A percentile compares a stretch with the other conserved stretches of the same genome.
These are phyloP conservation scores for Plectrocnemia conspersa DNA, from an alignment of 1,140 invertebrate species.

Conservation along the genomic window DNA sequence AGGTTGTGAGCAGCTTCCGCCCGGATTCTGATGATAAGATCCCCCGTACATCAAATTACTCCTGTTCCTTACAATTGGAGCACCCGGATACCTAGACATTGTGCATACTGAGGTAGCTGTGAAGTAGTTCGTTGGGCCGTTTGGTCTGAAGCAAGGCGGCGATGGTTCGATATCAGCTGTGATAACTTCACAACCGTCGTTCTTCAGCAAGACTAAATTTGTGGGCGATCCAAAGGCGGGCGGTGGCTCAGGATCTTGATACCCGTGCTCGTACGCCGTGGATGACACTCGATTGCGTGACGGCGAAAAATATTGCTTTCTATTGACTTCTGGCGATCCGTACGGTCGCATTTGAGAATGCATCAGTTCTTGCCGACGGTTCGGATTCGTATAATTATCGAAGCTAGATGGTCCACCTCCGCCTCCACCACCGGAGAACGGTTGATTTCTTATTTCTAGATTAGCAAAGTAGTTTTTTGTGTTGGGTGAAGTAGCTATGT, in stretches of 20 bases:
- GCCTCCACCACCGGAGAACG: slow-evolving; percentile 27
- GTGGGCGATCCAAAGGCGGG: slow-evolving; percentile 12
- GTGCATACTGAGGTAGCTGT: slow-evolving; percentile 30
- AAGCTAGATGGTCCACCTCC: slow-evolving; percentile 26
- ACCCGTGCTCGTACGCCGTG: slow-evolving; percentile 14
- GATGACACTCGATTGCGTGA: slow-evolving; percentile 10
- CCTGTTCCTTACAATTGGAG: slow-evolving; percentile 25
- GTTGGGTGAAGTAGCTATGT: slow-evolving; percentile 18
- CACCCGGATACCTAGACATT: slow-evolving; percentile 24
- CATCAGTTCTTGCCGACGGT: slow-evolving; percentile 6
- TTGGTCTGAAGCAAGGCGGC: slow-evolving; percentile 24
- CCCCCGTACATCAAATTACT: slow-evolving; percentile 41
- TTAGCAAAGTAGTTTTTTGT: slow-evolving; percentile 30
- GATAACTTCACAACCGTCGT: slow-evolving; percentile 19
- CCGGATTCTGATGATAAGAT: slow-evolving; percentile 35
- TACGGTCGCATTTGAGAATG: slow-evolving; percentile 10
- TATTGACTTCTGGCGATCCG: slow-evolving; percentile 29
- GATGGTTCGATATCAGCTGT: slow-evolving; percentile 23
- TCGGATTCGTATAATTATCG: slow-evolving; percentile 23
- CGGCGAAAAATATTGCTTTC: slow-evolving; percentile 31
- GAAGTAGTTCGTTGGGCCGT: slow-evolving; percentile 32
- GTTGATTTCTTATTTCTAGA: slow-evolving; percentile 31
- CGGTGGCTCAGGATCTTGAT: slow-evolving; percentile 18
- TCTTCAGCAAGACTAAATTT: slow-evolving; percentile 6
- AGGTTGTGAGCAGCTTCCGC: slow-evolving; percentile 47